phyloP scores from a whole-genome alignment of 2,797 vertebrate species.

The Channallabes apus region DNA sequence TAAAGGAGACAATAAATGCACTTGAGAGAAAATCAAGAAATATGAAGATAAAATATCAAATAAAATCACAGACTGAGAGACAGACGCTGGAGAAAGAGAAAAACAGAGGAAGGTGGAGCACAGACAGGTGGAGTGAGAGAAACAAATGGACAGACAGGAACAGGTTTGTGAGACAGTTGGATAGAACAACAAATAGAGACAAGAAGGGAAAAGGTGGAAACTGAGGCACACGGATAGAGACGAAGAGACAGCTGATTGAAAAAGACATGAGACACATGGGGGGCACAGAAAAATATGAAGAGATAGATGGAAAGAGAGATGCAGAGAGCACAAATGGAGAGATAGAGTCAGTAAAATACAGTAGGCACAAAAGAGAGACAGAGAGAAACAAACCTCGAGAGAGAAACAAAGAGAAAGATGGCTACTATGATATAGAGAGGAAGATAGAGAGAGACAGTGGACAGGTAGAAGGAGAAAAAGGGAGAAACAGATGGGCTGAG shows the following conservation, averaged over 20 bases:
- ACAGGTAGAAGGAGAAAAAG: neutral
- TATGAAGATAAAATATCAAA: neutral
- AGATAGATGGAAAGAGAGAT: neutral
- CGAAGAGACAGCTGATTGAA: neutral
- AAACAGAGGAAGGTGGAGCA: neutral
- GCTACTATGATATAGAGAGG: neutral
- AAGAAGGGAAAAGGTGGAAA: neutral
- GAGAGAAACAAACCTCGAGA: neutral
- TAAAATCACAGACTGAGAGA: neutral
- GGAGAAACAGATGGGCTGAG: neutral
- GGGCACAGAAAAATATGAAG: too few relatives aligned
- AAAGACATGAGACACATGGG: neutral
- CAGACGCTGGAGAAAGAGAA: neutral
- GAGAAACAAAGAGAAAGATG: neutral
- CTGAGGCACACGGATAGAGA: neutral
- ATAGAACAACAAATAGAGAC: neutral
- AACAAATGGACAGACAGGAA: neutral
- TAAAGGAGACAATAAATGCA: constrained; percentile 1
- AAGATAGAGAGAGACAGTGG: neutral
- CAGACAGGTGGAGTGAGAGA: neutral
- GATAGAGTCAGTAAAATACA: neutral
- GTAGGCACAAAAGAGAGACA: too few relatives aligned
- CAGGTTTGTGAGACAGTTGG: neutral
- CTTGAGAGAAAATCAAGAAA: neutral
- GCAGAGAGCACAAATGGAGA: neutral